Percentiles rank a stretch among this genome's conserved stretches.
phyloP scores from a whole-genome alignment of 2,888 invertebrate species.

The Theretra japonica region DNA sequence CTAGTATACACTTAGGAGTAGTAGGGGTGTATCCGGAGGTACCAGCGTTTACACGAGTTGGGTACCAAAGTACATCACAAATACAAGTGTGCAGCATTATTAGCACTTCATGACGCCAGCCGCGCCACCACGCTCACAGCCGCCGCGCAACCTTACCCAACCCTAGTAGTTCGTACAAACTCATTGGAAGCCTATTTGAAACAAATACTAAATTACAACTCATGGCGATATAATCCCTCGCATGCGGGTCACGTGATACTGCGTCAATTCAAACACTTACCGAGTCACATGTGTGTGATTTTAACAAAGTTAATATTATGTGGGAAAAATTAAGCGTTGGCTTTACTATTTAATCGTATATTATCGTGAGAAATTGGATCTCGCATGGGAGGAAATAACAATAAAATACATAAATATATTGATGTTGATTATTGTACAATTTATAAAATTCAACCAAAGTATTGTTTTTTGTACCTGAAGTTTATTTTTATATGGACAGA shows the following conservation, averaged over 20 bases:
- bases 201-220: not conserved
- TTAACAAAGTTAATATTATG: not conserved
- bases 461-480: constrained; percentile 63
- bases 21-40: not conserved
- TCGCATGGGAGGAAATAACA: not conserved
- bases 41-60: not conserved
- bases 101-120: not conserved
- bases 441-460: constrained; percentile 58
- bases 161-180: constrained; percentile 8
- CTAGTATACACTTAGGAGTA: not conserved
- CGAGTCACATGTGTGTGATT: no score
- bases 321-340: not conserved
- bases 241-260: not conserved
- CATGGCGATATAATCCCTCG: not conserved
- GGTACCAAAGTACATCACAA: not conserved
- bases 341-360: no score
- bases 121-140: not conserved
- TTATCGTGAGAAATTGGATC: not conserved
- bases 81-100: not conserved
- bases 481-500: constrained; percentile 35
- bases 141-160: not conserved
- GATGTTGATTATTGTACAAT: constrained; percentile 37
- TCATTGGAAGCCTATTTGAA: not conserved
- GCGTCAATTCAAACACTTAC: not conserved
- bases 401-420: constrained; percentile 2